Base-by-base conservation (phyloP, 1,140 invertebrate genomes). In the Colletes latitarsis region DNA sequence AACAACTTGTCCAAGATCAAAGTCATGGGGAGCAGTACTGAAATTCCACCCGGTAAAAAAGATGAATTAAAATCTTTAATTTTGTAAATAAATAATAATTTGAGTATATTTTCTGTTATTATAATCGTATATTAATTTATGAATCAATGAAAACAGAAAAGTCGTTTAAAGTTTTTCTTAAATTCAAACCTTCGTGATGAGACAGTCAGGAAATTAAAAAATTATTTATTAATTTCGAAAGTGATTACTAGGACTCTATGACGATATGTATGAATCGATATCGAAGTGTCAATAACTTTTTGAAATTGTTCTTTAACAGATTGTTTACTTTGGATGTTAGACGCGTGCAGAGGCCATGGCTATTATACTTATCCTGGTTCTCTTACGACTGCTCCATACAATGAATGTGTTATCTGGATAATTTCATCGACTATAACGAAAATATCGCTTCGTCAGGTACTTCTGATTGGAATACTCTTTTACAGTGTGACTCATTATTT, bases 341-440 rank as follows among this genome's bases (percentile, higher is more conserved):
- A 87, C 1, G 82, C 72, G 4, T 85, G 81, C 46, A 64, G 1
- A 0, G 81, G 41, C 15, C 75, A 74, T 4, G 90, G 91, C 17
- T 95, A 95, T 88, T 96, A 94, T 87, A 94, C 95, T 5, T 96
- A 96, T 90, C 92, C 94, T 77, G 96, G 96, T 4, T 97, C 96
- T 17, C 90, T 97, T 17, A 97, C 96, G 3, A 96, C 95, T n/a
- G 94, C 95, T 57, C 95, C 95, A 0, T 97, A 95, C 83, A 93
- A 94, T 77, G 96, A 97, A 86, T 95, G 94, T 82, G 96, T 97
- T 49, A 95, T 94, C 39, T 97, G 96, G 96, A 96, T 96, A 39
- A 93, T 97, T 5, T 96, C 97, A 83, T 94, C 96, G 10, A 94
- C 96, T 9, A 95, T 96, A 1, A 95, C 98, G 70, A 93, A 95